Conservation (phyloP, 2,113 vertebrate species). For the Perca fluviatilis region DNA sequence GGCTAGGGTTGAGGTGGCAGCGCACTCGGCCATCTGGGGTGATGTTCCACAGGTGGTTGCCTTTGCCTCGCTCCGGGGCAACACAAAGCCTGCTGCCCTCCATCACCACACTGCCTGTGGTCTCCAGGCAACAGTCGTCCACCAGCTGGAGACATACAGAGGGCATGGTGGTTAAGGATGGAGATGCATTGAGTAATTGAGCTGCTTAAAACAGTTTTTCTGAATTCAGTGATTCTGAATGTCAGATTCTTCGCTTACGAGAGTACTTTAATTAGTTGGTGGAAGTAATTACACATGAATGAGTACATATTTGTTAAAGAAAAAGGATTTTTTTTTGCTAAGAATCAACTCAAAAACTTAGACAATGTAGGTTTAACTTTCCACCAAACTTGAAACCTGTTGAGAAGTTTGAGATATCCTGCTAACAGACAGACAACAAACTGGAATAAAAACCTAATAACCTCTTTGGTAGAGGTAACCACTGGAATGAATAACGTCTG, state of each 20-base stretch:
- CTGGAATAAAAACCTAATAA: neutral
- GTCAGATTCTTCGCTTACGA: too few species aligned
- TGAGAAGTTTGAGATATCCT: neutral
- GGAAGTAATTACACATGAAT: too few species aligned
- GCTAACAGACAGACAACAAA: neutral
- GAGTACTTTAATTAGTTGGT: too few species aligned
- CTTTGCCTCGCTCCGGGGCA: constrained; percentile 86
- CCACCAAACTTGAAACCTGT: neutral
- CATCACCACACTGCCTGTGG: constrained; percentile 89
- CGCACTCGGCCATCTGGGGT: constrained; percentile 89
- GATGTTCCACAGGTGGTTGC: constrained; percentile 92
- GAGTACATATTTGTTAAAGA: too few species aligned
- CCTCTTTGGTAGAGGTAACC: neutral
- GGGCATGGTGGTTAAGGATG: neutral
- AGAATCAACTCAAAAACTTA: too few species aligned
- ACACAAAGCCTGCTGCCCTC: constrained; percentile 91
- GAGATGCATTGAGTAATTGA: neutral
- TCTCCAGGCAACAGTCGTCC: constrained; percentile 92
- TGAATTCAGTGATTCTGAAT: too few species aligned
- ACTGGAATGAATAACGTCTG: neutral
- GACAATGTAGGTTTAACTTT: neutral
- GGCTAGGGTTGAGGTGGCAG: constrained; percentile 88
- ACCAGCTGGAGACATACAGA: constrained; percentile 82
- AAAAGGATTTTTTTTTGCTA: too few species aligned
- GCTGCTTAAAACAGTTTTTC: too few species aligned